phyloP scores from a whole-genome alignment of 2,888 invertebrate genomes.

The Tetropium fuscum region DNA sequence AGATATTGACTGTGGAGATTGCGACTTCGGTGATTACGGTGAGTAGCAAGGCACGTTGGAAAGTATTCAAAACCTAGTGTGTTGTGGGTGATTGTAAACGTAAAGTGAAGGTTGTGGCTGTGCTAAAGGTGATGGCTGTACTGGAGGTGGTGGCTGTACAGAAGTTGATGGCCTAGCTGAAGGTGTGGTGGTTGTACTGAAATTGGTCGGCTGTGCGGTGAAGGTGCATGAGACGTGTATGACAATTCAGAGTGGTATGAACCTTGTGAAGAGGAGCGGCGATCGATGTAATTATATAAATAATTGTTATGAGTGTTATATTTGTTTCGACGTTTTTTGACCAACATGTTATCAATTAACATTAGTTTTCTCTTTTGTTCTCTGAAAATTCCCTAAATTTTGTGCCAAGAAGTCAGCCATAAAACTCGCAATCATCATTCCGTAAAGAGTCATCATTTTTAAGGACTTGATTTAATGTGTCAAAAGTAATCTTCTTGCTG shows the following conservation, averaged over 20 bases:
- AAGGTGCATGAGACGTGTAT: neutral
- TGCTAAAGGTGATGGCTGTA: neutral
- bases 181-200: too few species aligned
- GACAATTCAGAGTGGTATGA: neutral
- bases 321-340: conserved; percentile 4
- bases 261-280: neutral
- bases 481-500: neutral
- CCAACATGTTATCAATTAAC: neutral
- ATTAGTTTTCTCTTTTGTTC: neutral
- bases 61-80: neutral
- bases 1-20: neutral
- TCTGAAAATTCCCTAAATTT: neutral
- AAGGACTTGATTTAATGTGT: conserved; percentile 5
- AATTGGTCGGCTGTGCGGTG: neutral
- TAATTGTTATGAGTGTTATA: neutral
- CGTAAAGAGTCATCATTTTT: neutral
- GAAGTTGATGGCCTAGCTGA: too few species aligned
- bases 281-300: neutral
- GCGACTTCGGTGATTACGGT: neutral
- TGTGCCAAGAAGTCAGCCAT: neutral
- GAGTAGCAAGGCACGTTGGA: neutral
- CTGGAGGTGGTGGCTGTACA: too few species aligned
- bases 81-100: neutral
- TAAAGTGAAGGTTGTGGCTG: neutral
- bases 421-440: conserved; percentile 4